Evolutionary conservation across 1,140 invertebrate species (phyloP), one percentile per base, ranked within the genome.

Genomic region (Chionoecetes opilio): DNA sequence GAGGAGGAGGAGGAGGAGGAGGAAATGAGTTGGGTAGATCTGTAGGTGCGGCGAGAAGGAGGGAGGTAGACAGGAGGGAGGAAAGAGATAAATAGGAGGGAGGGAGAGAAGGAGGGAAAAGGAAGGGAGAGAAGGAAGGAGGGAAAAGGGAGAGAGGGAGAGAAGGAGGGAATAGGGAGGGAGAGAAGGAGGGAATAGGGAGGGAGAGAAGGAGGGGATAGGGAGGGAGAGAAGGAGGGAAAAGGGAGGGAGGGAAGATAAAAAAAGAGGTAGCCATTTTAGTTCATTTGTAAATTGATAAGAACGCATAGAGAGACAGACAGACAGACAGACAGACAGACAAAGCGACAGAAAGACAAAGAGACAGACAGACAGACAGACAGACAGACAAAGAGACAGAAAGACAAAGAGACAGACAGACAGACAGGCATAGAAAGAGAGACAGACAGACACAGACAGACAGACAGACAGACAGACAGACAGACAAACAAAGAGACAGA

Each of bases 311-410:
- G 53, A 63, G 5, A 63, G 17, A 21, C 9, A 63, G 53, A 63
- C 8, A 63, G 53, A 63, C 8, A 41, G 53, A 63, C 8, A 63
- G 53, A 75, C 21, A 75, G 63, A 75, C 21, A 75, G 63, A 75
- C 17, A 84, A n/a, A 84, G 82, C 21, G 82, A 84, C 17, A 84
- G 82, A 84, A n/a, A 84, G 82, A 84, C 17, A 84, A n/a, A 84
- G 82, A 84, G 82, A 84, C 17, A 84, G 82, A 84, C 17, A 84
- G 82, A 84, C 17, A 84, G 82, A 84, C 82, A 29, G 53, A 75
- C 53, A 75, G 53, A 11, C 11, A 75, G 53, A 75, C n/a, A n/a
- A n/a, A n/a, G n/a, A n/a, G n/a, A n/a, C n/a, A n/a, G n/a, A n/a
- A n/a, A n/a, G n/a, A n/a, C n/a, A n/a, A n/a, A n/a, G n/a, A n/a